Evolutionary conservation across 2,888 invertebrate genomes (phyloP), one percentile per base, ranked within the genome.

Genomic region (Ceratothoa steindachneri): DNA sequence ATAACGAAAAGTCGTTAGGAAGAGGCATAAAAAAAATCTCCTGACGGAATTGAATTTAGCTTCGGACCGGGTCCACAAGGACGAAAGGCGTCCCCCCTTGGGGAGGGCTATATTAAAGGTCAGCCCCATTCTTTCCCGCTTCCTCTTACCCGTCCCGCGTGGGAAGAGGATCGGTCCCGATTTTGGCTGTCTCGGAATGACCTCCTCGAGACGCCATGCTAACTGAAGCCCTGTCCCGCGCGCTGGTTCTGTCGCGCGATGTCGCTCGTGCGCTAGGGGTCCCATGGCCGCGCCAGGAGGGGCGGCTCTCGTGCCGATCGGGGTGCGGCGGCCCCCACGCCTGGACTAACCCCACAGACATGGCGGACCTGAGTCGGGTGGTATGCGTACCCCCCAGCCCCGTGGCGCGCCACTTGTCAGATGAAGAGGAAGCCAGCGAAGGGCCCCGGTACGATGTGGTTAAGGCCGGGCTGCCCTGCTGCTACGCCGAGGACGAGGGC

Each of bases 311-410:
- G 19, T 60, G 29, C 55, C 69, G n/a, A 30, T 30, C n/a, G 67
- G 30, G 60, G 72, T 69, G 70, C 68, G 72, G 69, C 72, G 72
- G 24, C 67, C 75, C 67, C 75, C 75, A 24, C 67, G 75, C 30
- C 12, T 75, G 78, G 75, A 72, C 78, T 19, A 75, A 69, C 51
- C 78, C 78, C 60, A 78, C 78, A 27, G 78, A 78, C 69, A 78
- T 78, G 78, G 78, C 78, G 24, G 73, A 70, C 9, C 67, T 78
- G 24, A 73, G 71, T 30, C 72, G 75, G 28, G 77, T 75, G 15
- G 73, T 72, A 30, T 75, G 75, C 27, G 75, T 73, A 22, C 75
- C 75, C 1, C 75, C 74, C 24, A 75, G 72, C 27, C 74, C 74
- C 30, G 53, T 66, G 51, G 30, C 29, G 22, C 30, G 30, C 29